phyloP scores from a whole-genome alignment of 2,113 vertebrate genomes.

The Microtus ochrogaster region DNA sequence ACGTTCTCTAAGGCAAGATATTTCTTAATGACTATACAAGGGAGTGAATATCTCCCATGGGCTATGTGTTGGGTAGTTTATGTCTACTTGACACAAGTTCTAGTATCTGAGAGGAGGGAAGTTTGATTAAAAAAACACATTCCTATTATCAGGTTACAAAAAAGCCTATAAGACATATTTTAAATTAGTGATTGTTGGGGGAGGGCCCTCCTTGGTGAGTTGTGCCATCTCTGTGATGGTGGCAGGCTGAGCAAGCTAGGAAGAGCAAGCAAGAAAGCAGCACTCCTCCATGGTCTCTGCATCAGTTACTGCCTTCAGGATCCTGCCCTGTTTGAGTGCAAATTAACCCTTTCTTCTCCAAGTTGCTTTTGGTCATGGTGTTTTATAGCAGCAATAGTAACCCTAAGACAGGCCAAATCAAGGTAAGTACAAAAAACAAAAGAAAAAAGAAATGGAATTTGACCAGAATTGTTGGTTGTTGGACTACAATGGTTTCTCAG shows the following conservation, averaged over 20 bases:
- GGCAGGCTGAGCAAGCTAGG: neutral
- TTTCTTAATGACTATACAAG: neutral
- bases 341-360: neutral
- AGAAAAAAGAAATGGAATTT: neutral
- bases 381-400: neutral
- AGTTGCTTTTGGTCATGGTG: neutral
- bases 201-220: no score
- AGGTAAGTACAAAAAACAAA: neutral
- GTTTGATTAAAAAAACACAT: neutral
- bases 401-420: neutral
- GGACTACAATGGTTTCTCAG: neutral
- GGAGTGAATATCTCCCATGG: neutral
- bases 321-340: neutral
- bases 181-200: neutral
- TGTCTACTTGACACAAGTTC: neutral
- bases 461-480: neutral
- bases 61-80: neutral
- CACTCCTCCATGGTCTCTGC: neutral
- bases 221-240: neutral
- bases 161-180: neutral
- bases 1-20: neutral
- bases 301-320: neutral
- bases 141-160: neutral
- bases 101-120: neutral
- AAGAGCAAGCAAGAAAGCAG: neutral